Evolutionary conservation across 2,113 vertebrate species (phyloP).

Genomic region (Vombatus ursinus): DNA sequence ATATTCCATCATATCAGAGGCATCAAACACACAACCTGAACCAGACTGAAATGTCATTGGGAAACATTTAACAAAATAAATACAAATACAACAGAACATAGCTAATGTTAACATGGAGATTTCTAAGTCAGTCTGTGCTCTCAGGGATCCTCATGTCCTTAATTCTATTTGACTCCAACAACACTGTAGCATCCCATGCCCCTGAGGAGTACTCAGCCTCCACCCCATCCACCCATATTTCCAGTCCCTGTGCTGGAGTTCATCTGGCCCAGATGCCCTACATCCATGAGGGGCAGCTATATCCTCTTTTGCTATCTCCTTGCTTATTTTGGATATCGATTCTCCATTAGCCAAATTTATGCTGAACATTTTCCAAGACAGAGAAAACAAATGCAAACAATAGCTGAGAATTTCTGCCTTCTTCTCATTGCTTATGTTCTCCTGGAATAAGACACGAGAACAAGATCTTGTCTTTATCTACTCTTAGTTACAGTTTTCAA

Average conservation of each 20-base stretch:
- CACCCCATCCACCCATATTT: neutral
- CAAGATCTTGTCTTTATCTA: neutral
- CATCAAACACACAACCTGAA: neutral
- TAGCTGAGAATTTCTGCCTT: neutral
- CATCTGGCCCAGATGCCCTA: neutral
- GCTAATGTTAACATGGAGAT: neutral
- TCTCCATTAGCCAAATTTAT: neutral
- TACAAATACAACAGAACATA: neutral
- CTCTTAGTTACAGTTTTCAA: neutral
- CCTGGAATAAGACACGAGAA: neutral
- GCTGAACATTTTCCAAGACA: neutral
- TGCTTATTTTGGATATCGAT: neutral
- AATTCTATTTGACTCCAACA: neutral
- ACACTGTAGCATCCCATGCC: neutral
- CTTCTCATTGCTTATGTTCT: neutral
- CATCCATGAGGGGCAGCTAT: neutral
- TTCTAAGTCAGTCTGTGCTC: neutral
- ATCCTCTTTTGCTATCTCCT: neutral
- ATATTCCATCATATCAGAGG: neutral
- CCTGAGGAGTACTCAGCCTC: neutral
- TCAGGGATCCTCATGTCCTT: neutral
- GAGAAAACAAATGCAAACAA: neutral
- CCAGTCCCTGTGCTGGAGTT: neutral
- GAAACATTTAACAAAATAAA: neutral
- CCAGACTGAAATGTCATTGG: neutral